Base-by-base conservation (phyloP, 1,140 invertebrate species). In the Drosophila pseudoobscura region DNA sequence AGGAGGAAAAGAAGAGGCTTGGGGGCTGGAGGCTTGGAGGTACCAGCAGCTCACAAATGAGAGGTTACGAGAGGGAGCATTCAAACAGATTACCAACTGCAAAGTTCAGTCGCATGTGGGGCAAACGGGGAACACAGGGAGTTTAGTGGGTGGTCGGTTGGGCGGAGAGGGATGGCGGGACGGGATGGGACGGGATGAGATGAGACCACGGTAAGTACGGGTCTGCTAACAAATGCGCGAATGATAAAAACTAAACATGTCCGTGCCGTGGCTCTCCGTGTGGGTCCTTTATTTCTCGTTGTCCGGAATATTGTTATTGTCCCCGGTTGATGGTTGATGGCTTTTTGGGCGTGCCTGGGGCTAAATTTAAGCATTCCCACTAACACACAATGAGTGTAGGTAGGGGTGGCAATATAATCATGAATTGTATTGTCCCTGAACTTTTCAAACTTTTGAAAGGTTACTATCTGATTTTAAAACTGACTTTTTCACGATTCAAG, bases 231-330 rank as follows among this genome's bases (percentile, higher is more conserved):
- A 69, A 69, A 69, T 69, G 66, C 63, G 64, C 66, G 64, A 68
- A 64, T 71, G 69, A 82, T 74, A 80, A 78, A 82, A 78, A 82
- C 73, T 74, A 80, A 82, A 82, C 68, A 82, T 80, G 62, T 73
- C 46, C 57, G 31, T 44, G 54, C 44, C 57, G 31, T 44, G 54
- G 49, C 35, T 54, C 35, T 39, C 35, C 5, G 11, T 39, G 35
- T 11, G 35, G 46, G 43, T 61, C 41, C 76, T 82, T 59, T 41
- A 60, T 62, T 73, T 68, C 47, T 9, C 53, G 7, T 58, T 17
- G 20, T 35, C 26, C 64, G 31, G 24, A 69, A 69, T 57, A 57
- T 35, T 15, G 15, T 62, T 57, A 57, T 35, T 15, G 15, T 62
- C 11, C 24, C 31, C 44, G 24, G 31, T 17, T 49, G 53, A 43